Percentiles rank a stretch among this genome's conserved stretches.
phyloP scores from a whole-genome alignment of 2,888 invertebrate species.

The Thereva unica region DNA sequence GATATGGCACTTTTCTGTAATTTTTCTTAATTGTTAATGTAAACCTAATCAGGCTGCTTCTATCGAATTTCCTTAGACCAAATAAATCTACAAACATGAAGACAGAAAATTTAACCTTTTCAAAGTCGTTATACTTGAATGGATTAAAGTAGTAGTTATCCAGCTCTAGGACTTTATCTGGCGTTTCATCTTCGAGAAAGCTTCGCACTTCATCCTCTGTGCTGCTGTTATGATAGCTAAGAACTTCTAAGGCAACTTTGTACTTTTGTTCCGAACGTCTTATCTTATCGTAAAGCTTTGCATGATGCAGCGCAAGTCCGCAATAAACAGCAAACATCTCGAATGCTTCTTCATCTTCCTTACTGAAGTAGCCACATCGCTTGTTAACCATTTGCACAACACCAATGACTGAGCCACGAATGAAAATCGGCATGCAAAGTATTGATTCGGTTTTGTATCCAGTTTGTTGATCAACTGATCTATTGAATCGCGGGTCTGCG shows the following conservation, averaged over 20 bases:
- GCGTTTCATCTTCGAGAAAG: slow-evolving; percentile 46
- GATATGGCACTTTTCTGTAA: slow-evolving; percentile 81
- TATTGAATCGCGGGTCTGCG: slow-evolving; percentile 75
- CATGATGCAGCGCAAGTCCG: slow-evolving; percentile 82
- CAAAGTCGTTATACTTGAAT: slow-evolving; percentile 68
- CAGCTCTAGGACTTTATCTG: slow-evolving; percentile 51
- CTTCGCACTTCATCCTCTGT: slow-evolving; percentile 69
- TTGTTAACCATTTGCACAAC: slow-evolving; percentile 88
- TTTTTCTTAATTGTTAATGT: slow-evolving; percentile 82
- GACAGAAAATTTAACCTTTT: slow-evolving; percentile 74
- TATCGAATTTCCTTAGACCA: slow-evolving; percentile 68
- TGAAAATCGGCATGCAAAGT: slow-evolving; percentile 86
- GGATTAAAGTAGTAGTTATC: slow-evolving; percentile 73
- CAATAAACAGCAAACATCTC: slow-evolving; percentile 85
- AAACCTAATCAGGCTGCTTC: slow-evolving; percentile 70
- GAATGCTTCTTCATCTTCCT: slow-evolving; percentile 79
- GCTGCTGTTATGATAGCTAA: slow-evolving; percentile 82
- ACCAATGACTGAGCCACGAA: slow-evolving; percentile 75
- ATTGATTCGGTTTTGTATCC: slow-evolving; percentile 75
- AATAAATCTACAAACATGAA: slow-evolving; percentile 79
- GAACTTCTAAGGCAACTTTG: slow-evolving; percentile 77
- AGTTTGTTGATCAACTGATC: slow-evolving; percentile 69
- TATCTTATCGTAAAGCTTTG: slow-evolving; percentile 82
- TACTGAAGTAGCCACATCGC: slow-evolving; percentile 63
- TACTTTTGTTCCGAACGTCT: slow-evolving; percentile 82